phyloP scores from a whole-genome alignment of 2,797 vertebrate species.

The Lagodon rhomboides region DNA sequence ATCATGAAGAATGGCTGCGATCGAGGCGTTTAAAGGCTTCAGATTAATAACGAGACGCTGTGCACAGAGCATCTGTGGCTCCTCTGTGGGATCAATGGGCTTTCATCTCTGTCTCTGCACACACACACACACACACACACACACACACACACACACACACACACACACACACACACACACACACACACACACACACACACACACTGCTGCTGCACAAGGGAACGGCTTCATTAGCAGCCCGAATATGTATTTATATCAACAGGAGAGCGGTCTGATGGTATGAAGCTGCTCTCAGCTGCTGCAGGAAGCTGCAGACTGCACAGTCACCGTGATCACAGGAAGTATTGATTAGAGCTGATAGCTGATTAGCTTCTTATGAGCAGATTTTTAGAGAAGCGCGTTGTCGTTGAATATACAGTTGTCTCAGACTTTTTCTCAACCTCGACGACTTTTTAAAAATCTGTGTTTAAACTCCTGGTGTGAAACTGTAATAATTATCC shows the following conservation, averaged over 20 bases:
- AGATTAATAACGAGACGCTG: conserved; percentile 49
- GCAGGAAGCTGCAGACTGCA: background rate
- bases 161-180: conserved; percentile 18
- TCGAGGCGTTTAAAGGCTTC: conserved; percentile 42
- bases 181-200: conserved; percentile 10
- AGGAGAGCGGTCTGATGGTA: conserved; percentile 2
- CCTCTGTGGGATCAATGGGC: conserved; percentile 49
- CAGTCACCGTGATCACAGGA: background rate
- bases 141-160: conserved; percentile 10
- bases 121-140: conserved; percentile 30
- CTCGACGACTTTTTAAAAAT: background rate
- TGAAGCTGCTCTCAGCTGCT: conserved; percentile 2
- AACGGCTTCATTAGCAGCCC: conserved; percentile 35
- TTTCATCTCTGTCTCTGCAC: conserved; percentile 25
- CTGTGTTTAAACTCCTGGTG: conserved; percentile 6
- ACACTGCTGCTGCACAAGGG: background rate
- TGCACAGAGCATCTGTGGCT: conserved; percentile 59
- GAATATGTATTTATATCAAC: conserved; percentile 24
- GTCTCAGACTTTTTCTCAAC: background rate
- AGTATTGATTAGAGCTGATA: conserved; percentile 33
- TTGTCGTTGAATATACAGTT: background rate
- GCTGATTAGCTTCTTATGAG: conserved; percentile 9
- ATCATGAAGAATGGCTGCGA: conserved; percentile 53
- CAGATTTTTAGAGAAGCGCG: background rate
- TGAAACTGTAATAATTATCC: background rate